phyloP scores from a whole-genome alignment of 2,888 invertebrate genomes.

The Chymomyza fuscimana region DNA sequence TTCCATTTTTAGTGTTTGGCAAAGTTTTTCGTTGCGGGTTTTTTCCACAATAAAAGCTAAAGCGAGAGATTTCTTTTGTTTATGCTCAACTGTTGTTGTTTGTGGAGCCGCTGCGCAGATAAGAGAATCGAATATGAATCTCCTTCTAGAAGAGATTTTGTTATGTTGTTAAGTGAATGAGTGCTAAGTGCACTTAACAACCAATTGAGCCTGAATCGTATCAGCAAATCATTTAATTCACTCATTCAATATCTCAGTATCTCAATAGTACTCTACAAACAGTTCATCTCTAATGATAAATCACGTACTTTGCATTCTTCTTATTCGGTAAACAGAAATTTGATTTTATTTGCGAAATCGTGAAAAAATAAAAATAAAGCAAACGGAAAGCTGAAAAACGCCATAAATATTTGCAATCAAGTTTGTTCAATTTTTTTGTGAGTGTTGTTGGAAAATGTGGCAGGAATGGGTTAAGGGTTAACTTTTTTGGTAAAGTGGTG shows the following conservation, averaged over 20 bases:
- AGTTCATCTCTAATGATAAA: slow-evolving; percentile 7
- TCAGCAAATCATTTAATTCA: background rate
- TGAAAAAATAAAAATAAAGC: slow-evolving; percentile 18
- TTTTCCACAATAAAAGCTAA: background rate
- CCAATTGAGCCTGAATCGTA: background rate
- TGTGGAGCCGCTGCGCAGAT: background rate
- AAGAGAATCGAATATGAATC: background rate
- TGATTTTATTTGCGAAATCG: slow-evolving; percentile 1
- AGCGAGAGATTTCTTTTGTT: background rate
- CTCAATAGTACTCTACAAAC: background rate
- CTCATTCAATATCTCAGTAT: background rate
- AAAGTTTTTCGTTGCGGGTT: background rate
- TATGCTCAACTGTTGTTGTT: background rate
- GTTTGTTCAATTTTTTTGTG: slow-evolving; percentile 25
- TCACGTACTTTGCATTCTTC: slow-evolving; percentile 18
- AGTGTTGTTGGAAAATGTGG: background rate
- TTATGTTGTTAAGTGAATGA: background rate
- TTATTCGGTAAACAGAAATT: slow-evolving; percentile 30
- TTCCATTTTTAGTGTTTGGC: slow-evolving; percentile 5
- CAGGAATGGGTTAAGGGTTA: background rate
- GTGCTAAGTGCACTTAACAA: background rate
- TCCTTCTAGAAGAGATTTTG: background rate
- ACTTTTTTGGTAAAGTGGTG: background rate
- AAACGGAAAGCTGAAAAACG: slow-evolving; percentile 7
- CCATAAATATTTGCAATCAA: slow-evolving; percentile 39